Evolutionary conservation across 2,888 invertebrate genomes (phyloP).

Genomic region (Orthonychiurus folsomi): DNA sequence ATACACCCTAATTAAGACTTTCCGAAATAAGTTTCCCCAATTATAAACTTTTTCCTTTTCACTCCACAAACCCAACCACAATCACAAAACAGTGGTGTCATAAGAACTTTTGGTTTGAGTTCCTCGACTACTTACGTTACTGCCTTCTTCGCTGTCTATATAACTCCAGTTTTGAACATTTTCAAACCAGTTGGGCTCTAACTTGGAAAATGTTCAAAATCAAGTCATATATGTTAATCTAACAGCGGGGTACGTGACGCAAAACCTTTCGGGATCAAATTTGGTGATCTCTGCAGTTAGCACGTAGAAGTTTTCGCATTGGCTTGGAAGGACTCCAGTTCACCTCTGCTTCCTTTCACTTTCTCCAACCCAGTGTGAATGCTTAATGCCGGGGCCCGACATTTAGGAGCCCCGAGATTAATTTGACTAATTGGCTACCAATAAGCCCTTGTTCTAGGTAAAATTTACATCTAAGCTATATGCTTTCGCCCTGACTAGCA

Average conservation of each 20-base stretch:
- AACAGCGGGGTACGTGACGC: not conserved
- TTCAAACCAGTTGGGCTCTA: not conserved
- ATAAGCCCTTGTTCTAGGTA: not conserved
- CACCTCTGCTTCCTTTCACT: not conserved
- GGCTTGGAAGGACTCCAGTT: not conserved
- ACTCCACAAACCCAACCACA: too few species aligned
- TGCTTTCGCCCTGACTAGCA: too few species aligned
- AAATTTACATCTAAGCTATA: not conserved
- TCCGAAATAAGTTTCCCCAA: too few species aligned
- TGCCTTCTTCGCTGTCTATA: too few species aligned
- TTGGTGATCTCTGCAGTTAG: too few species aligned
- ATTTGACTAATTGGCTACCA: constrained; percentile 1
- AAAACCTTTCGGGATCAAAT: not conserved
- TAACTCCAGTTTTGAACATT: constrained; percentile 1
- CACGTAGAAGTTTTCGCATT: not conserved
- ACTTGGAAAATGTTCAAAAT: not conserved
- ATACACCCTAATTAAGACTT: too few species aligned
- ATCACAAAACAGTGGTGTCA: too few species aligned
- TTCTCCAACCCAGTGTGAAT: not conserved
- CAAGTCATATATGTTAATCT: not conserved
- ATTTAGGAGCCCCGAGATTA: not conserved
- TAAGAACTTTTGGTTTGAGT: too few species aligned
- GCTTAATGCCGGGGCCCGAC: not conserved
- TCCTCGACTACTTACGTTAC: too few species aligned
- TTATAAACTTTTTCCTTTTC: too few species aligned